Evolutionary conservation across 2,797 vertebrate genomes (phyloP).

Genomic region (Huso huso): DNA sequence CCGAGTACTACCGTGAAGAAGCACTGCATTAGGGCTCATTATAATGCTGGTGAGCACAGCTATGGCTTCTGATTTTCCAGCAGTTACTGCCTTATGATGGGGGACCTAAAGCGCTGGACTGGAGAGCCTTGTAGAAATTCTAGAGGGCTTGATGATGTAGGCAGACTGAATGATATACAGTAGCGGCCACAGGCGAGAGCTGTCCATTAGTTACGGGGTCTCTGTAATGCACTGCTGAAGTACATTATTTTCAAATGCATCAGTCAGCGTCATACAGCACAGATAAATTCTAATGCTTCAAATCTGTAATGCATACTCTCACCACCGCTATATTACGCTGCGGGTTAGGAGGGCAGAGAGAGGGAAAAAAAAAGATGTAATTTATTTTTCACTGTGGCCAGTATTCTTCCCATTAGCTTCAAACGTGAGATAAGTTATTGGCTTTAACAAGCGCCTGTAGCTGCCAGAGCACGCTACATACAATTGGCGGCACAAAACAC

Average conservation of each 20-base stretch:
- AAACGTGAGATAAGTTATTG: conserved; percentile 73
- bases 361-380: conserved; percentile 59
- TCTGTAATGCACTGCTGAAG: conserved; percentile 82
- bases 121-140: conserved; percentile 42
- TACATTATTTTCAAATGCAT: conserved; percentile 98
- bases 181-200: conserved; percentile 77
- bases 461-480: conserved; percentile 58
- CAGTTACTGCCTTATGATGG: conserved; percentile 24
- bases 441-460: conserved; percentile 69
- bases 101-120: conserved; percentile 24
- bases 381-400: conserved; percentile 89
- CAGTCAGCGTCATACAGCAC: conserved; percentile 80
- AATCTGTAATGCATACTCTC: conserved; percentile 85
- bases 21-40: no score
- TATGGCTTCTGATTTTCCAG: conserved; percentile 34
- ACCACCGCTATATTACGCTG: conserved; percentile 68
- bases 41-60: no score
- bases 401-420: conserved; percentile 88
- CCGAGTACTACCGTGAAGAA: no score
- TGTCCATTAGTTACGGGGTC: conserved; percentile 85
- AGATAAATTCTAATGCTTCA: conserved; percentile 84
- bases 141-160: conserved; percentile 69
- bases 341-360: conserved; percentile 81
- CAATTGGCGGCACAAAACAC: conserved; percentile 33
- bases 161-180: conserved; percentile 85